phyloP scores from a whole-genome alignment of 1,140 invertebrate genomes.

The Atta colombica region DNA sequence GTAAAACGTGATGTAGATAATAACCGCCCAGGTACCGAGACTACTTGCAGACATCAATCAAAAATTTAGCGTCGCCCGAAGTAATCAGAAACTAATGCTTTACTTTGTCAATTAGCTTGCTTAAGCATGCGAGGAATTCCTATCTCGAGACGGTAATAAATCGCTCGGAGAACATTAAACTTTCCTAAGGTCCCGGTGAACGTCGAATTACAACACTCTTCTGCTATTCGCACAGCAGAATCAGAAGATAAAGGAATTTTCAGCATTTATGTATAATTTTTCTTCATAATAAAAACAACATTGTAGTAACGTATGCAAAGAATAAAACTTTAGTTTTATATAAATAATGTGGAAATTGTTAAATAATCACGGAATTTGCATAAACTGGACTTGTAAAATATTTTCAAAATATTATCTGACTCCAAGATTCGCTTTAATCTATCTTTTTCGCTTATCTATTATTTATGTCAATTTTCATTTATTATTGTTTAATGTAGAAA shows the following conservation, averaged over 20 bases:
- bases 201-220: constrained; percentile 39
- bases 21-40: neutral
- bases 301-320: neutral
- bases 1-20: constrained; percentile 42
- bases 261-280: neutral
- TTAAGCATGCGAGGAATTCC: constrained; percentile 49
- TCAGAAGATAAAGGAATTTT: constrained; percentile 8
- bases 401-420: no score
- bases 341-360: neutral
- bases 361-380: no score
- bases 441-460: no score
- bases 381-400: no score
- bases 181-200: neutral
- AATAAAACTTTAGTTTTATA: constrained; percentile 5
- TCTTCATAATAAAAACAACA: neutral
- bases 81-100: constrained; percentile 53
- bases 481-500: neutral
- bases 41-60: constrained; percentile 39
- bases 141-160: constrained; percentile 45
- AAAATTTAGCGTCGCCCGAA: constrained; percentile 42
- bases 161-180: constrained; percentile 38
- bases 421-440: no score
- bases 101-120: constrained; percentile 55
- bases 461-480: no score
- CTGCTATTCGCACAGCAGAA: constrained; percentile 5